Evolutionary conservation across 2,888 invertebrate genomes (phyloP).

Genomic region (Syrphus vitripennis): DNA sequence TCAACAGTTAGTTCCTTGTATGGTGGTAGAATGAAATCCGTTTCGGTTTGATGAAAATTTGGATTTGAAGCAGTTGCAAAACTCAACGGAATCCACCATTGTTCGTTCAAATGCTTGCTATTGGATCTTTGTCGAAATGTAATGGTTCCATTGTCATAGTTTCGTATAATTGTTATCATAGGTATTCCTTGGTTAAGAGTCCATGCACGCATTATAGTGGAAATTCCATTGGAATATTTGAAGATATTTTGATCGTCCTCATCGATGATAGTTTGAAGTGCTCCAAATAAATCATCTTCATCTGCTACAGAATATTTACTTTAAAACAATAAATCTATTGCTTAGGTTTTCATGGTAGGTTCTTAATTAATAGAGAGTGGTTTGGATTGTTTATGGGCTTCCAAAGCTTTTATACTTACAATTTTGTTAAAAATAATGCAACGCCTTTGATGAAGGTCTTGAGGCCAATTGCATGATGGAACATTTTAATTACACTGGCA

Average conservation of each 20-base stretch:
- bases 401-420: constrained; percentile 75
- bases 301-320: constrained; percentile 78
- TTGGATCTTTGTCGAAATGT: constrained; percentile 82
- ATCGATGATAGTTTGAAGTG: constrained; percentile 75
- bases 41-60: constrained; percentile 75
- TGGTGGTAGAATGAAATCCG: constrained; percentile 78
- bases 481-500: constrained; percentile 79
- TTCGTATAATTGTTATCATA: constrained; percentile 81
- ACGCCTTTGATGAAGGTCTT: constrained; percentile 77
- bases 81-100: constrained; percentile 79
- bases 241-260: constrained; percentile 73
- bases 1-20: constrained; percentile 73
- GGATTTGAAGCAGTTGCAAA: constrained; percentile 76
- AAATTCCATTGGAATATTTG: constrained; percentile 78
- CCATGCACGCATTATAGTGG: constrained; percentile 84
- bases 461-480: constrained; percentile 78
- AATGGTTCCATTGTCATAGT: constrained; percentile 82
- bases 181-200: constrained; percentile 85
- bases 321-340: constrained; percentile 73
- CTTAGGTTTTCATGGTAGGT: constrained; percentile 37
- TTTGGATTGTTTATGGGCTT: not conserved
- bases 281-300: constrained; percentile 77
- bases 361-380: not conserved
- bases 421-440: constrained; percentile 75
- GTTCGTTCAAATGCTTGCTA: constrained; percentile 71